phyloP scores from a whole-genome alignment of 2,797 vertebrate species.

The Acipenser oxyrinchus region DNA sequence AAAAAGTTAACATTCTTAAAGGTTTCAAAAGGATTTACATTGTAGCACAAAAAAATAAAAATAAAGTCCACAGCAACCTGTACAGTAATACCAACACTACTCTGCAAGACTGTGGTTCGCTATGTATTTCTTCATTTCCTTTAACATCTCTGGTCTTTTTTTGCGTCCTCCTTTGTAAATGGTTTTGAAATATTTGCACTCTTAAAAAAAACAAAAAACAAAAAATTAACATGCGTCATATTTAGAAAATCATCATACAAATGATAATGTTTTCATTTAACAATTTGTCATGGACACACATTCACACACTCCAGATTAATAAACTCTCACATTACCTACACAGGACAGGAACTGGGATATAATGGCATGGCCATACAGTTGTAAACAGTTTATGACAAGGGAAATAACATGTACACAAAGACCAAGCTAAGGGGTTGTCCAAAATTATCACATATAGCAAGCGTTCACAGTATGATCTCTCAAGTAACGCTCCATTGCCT shows the following conservation, averaged over 20 bases:
- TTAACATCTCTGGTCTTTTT: constrained; percentile 40
- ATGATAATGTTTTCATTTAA: background rate
- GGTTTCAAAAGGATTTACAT: too few species aligned
- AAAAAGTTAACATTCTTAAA: too few species aligned
- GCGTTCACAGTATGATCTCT: too few species aligned
- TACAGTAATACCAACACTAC: background rate
- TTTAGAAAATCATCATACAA: background rate
- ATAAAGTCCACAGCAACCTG: too few species aligned
- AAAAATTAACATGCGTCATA: background rate
- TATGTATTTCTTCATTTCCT: constrained; percentile 50
- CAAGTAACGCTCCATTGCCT: too few species aligned
- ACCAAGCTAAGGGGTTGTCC: too few species aligned
- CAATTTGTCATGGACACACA: background rate
- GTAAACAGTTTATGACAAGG: background rate
- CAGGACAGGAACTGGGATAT: background rate
- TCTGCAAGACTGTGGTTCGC: constrained; percentile 35
- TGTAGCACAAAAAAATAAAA: too few species aligned
- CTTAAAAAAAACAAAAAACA: constrained; percentile 31
- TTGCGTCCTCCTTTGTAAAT: constrained; percentile 43
- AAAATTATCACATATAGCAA: too few species aligned
- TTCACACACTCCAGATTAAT: background rate
- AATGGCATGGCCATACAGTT: background rate
- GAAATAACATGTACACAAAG: too few species aligned
- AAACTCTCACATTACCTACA: too few species aligned
- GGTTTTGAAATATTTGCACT: constrained; percentile 51